phyloP scores from a whole-genome alignment of 2,797 vertebrate species.

The Myioborus miniatus region DNA sequence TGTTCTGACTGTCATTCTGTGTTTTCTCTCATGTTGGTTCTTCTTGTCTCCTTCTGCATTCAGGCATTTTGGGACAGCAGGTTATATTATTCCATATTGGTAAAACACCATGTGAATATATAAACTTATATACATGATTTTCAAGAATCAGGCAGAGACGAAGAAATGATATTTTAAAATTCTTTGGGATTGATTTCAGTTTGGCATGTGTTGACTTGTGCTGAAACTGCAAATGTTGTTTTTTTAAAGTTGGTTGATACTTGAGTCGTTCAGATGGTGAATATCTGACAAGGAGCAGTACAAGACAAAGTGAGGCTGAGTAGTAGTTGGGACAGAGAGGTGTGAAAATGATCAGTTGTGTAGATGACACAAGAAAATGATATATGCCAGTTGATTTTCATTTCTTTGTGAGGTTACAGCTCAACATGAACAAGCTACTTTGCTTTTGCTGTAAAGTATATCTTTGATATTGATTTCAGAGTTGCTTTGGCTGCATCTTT shows the following conservation, averaged over 20 bases:
- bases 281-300: neutral
- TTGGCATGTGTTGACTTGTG: slow-evolving; percentile 17
- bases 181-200: slow-evolving; percentile 1
- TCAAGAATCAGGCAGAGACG: neutral
- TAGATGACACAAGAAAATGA: neutral
- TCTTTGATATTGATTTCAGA: neutral
- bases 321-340: neutral
- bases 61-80: slow-evolving; percentile 25
- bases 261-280: neutral
- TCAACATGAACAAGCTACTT: neutral
- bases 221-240: slow-evolving; percentile 18
- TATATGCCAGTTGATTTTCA: neutral
- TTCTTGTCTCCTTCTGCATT: slow-evolving; percentile 6
- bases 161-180: slow-evolving; percentile 9
- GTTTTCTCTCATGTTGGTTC: slow-evolving; percentile 29
- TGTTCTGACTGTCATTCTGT: slow-evolving; percentile 44
- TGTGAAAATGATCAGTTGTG: neutral
- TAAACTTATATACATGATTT: slow-evolving; percentile 17
- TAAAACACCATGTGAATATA: slow-evolving; percentile 38
- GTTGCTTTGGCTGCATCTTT: neutral
- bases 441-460: neutral
- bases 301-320: neutral
- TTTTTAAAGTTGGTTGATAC: neutral
- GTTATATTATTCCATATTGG: slow-evolving; percentile 39
- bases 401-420: neutral